Conservation (phyloP, 2,888 invertebrate species). For the Coenonympha glycerion region DNA sequence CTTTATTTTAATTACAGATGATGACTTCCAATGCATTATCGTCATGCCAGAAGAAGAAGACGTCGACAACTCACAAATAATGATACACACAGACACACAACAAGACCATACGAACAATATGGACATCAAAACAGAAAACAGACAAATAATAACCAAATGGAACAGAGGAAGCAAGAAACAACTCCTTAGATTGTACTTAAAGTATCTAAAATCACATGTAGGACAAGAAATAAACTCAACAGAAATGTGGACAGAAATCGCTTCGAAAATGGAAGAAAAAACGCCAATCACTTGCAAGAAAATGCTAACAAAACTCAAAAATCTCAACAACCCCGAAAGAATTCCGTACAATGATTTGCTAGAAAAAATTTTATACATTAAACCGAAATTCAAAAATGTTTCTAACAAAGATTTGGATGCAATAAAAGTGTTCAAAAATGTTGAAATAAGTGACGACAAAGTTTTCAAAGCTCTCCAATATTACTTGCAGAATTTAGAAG, state of each 20-base stretch:
- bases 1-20: too few species aligned
- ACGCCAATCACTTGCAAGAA: conserved; percentile 46
- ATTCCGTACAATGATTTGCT: conserved; percentile 41
- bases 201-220: conserved; percentile 49
- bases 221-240: conserved; percentile 44
- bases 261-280: conserved; percentile 45
- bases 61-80: conserved; percentile 42
- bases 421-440: conserved; percentile 45
- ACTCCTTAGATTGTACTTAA: conserved; percentile 49
- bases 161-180: conserved; percentile 48
- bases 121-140: conserved; percentile 15
- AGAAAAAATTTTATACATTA: conserved; percentile 47
- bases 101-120: conserved; percentile 14
- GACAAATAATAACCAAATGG: conserved; percentile 43
- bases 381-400: conserved; percentile 46
- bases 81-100: conserved; percentile 33
- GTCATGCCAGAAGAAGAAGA: conserved; percentile 63
- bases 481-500: conserved; percentile 56
- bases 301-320: conserved; percentile 52
- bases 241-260: conserved; percentile 58
- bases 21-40: conserved; percentile 65
- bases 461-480: conserved; percentile 50
- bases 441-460: conserved; percentile 43
- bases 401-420: conserved; percentile 35
- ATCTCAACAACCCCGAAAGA: conserved; percentile 27